Evolutionary conservation across 2,888 invertebrate species (phyloP).

Genomic region (Anthrax anthrax): DNA sequence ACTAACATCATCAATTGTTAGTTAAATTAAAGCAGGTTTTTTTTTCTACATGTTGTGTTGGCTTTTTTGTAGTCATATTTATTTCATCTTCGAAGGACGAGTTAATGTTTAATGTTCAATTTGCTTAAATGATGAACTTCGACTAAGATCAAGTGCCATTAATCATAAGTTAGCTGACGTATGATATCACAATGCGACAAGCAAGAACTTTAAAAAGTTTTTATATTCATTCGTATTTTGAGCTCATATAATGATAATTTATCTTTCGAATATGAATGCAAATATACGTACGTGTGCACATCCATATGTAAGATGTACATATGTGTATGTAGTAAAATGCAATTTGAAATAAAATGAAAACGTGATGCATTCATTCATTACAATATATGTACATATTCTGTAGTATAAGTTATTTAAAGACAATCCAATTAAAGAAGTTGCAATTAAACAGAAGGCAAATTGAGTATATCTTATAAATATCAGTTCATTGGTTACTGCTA

Average conservation of each 20-base stretch:
- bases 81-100: too few species aligned
- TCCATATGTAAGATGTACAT: too few species aligned
- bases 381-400: background rate
- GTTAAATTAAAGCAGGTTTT: too few species aligned
- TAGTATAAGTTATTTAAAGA: constrained; percentile 3
- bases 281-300: too few species aligned
- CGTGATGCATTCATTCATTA: background rate
- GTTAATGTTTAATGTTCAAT: background rate
- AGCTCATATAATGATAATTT: constrained; percentile 5
- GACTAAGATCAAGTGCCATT: constrained; percentile 1
- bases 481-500: constrained; percentile 1
- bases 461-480: constrained; percentile 6
- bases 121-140: background rate
- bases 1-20: too few species aligned
- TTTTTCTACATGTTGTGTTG: too few species aligned
- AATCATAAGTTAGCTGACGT: constrained; percentile 9
- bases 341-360: background rate
- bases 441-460: constrained; percentile 13
- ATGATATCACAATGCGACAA: constrained; percentile 9
- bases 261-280: background rate
- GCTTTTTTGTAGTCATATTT: too few species aligned
- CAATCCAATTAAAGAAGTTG: constrained; percentile 11
- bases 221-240: too few species aligned
- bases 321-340: background rate
- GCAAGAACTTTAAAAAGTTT: background rate